These are phyloP conservation scores for Bos javanicus DNA, from an alignment of 2,113 vertebrate genomes.

Conservation along the genomic window DNA sequence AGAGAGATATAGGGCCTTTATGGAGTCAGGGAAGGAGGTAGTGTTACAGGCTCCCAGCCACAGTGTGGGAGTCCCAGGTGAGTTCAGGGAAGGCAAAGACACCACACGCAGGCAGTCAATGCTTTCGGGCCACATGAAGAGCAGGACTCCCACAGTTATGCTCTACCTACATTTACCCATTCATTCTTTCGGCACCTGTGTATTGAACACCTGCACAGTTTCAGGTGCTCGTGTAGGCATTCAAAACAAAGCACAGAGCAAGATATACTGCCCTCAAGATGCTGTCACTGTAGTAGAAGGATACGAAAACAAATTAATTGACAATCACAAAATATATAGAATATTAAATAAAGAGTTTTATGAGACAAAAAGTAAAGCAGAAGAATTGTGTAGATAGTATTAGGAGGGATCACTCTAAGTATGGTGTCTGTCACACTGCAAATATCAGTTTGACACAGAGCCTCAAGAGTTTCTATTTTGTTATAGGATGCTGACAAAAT, in stretches of 20 bases:
- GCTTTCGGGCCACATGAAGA: too few relatives aligned
- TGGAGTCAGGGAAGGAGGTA: too few relatives aligned
- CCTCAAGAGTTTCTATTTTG: background rate
- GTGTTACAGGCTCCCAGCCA: too few relatives aligned
- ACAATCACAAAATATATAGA: background rate
- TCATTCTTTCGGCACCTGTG: background rate
- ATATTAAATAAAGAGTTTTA: background rate
- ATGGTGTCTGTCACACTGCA: too few relatives aligned
- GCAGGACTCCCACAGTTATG: fast-evolving
- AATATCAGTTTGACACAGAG: background rate
- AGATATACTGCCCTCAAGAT: background rate
- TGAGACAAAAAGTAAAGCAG: background rate
- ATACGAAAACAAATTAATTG: background rate
- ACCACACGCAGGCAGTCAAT: fast-evolving
- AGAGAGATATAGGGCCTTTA: background rate
- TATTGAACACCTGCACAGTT: background rate
- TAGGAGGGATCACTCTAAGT: background rate
- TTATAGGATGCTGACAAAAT: background rate
- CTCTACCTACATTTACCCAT: background rate
- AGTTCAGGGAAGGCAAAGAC: background rate
- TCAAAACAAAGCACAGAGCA: background rate
- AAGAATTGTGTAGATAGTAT: background rate
- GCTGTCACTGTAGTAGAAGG: background rate
- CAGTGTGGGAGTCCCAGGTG: too few relatives aligned
- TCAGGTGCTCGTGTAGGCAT: background rate